Evolutionary conservation across 2,797 vertebrate genomes (phyloP).

Genomic region (Melanogrammus aeglefinus): DNA sequence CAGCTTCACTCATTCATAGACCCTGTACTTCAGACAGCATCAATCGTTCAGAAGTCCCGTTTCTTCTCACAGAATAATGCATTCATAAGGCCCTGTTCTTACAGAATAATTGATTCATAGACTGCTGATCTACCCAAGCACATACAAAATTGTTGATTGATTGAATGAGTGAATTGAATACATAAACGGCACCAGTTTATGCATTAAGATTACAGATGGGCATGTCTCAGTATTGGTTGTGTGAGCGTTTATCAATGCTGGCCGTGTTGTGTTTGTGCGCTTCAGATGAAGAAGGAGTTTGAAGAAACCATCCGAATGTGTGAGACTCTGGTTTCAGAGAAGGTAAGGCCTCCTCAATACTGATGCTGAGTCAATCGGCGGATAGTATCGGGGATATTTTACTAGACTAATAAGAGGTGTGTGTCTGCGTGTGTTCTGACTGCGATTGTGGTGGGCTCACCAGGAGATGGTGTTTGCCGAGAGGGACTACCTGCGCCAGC

Average conservation of each 20-base stretch:
- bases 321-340: constrained; percentile 77
- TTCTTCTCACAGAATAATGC: not conserved
- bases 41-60: not conserved
- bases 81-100: not conserved
- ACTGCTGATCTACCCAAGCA: not conserved
- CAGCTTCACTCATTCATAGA: no score
- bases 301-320: constrained; percentile 80
- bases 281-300: constrained; percentile 71
- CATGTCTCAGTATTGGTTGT: no score
- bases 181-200: no score
- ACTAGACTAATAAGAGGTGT: not conserved
- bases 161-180: no score
- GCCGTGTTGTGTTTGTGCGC: constrained; percentile 18
- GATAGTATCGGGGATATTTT: no score
- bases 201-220: no score
- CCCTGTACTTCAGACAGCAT: not conserved
- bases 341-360: constrained; percentile 60
- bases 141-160: no score
- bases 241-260: not conserved
- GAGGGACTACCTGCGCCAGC: constrained; percentile 59
- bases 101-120: not conserved
- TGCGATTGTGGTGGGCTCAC: not conserved
- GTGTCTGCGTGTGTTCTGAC: not conserved
- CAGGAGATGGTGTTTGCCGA: constrained; percentile 62
- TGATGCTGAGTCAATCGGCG: not conserved